phyloP scores from a whole-genome alignment of 2,797 vertebrate species.

The Arrhamphus sclerolepis region DNA sequence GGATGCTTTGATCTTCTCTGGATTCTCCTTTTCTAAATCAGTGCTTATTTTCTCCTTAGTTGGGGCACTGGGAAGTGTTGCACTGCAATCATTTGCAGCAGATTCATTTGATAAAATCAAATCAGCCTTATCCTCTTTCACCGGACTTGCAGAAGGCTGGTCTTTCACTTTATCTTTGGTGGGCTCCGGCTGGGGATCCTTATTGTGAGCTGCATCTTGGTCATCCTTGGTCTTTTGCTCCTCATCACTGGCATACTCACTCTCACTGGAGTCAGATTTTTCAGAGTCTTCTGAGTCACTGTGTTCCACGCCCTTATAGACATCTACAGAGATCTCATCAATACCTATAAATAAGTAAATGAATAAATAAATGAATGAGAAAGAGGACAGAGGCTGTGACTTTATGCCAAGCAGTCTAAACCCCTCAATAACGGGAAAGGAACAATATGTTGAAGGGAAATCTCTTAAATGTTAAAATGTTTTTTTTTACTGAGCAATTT shows the following conservation, averaged over 20 bases:
- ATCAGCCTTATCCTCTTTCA: slow-evolving; percentile 83
- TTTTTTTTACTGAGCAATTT: not conserved
- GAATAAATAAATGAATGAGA: not conserved
- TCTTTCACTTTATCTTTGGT: slow-evolving; percentile 85
- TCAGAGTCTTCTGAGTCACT: slow-evolving; percentile 97
- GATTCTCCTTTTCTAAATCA: slow-evolving; percentile 83
- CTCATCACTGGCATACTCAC: slow-evolving; percentile 91
- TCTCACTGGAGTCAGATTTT: slow-evolving; percentile 95
- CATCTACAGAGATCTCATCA: slow-evolving; percentile 95
- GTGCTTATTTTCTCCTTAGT: slow-evolving; percentile 80
- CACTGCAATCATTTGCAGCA: slow-evolving; percentile 32
- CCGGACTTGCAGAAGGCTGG: slow-evolving; percentile 71
- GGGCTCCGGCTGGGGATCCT: slow-evolving; percentile 81
- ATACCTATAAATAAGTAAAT: slow-evolving; percentile 83
- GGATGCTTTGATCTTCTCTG: slow-evolving; percentile 83
- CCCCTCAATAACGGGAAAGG: no score
- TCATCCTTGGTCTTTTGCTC: slow-evolving; percentile 89
- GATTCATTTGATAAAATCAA: slow-evolving; percentile 53
- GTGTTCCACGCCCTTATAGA: slow-evolving; percentile 92
- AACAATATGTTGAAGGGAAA: no score
- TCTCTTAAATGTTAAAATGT: no score
- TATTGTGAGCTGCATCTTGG: slow-evolving; percentile 65
- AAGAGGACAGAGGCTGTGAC: not conserved
- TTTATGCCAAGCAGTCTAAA: not conserved
- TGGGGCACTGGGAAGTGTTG: slow-evolving; percentile 57